Evolutionary conservation across 2,113 vertebrate genomes (phyloP).

Genomic region (Lepisosteus osseus): DNA sequence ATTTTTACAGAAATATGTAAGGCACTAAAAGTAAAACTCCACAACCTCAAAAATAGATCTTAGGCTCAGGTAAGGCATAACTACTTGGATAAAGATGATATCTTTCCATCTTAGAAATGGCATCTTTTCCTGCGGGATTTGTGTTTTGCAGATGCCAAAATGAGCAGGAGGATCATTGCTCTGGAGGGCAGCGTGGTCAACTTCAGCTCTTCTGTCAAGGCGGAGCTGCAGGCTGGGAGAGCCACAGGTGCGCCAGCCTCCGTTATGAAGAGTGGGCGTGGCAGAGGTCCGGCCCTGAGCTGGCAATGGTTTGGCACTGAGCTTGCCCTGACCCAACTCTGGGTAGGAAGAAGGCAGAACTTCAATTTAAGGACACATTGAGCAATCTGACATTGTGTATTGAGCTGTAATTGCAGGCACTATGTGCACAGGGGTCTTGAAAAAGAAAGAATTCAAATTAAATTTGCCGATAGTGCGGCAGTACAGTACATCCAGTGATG

Average conservation of each 20-base stretch:
- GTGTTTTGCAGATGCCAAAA: slow-evolving; percentile 25
- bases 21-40: neutral
- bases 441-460: too few species aligned
- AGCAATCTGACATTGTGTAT: too few species aligned
- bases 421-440: too few species aligned
- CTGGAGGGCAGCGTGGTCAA: slow-evolving; percentile 25
- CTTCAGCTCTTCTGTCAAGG: slow-evolving; percentile 20
- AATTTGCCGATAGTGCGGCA: too few species aligned
- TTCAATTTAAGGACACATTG: neutral
- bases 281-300: neutral
- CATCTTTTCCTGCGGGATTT: slow-evolving; percentile 1
- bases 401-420: too few species aligned
- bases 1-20: too few species aligned
- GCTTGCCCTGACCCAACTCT: neutral
- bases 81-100: neutral
- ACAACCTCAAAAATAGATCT: neutral
- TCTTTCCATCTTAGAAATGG: neutral
- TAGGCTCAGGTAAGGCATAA: neutral
- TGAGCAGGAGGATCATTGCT: slow-evolving; percentile 28
- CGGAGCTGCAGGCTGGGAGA: slow-evolving; percentile 11
- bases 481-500: too few species aligned
- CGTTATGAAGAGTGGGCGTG: too few species aligned
- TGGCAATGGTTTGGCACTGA: neutral
- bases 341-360: neutral
- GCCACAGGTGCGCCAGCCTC: slow-evolving; percentile 13